phyloP scores from a whole-genome alignment of 2,888 invertebrate species.

The Ditylenchus weischeri region DNA sequence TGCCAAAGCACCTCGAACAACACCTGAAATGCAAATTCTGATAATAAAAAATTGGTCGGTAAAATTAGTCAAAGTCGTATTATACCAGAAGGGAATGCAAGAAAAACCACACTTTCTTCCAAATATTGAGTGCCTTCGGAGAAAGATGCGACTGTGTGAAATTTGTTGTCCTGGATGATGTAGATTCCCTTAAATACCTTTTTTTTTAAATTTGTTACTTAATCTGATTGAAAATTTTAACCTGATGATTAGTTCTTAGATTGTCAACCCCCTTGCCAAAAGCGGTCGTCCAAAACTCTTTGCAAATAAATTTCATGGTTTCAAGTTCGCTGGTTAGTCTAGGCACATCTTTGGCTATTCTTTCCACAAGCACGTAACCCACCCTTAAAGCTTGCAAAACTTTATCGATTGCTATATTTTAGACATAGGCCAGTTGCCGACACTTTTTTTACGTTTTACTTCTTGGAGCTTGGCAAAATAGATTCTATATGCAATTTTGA shows the following conservation, averaged over 20 bases:
- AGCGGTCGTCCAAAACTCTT: slow-evolving; percentile 95
- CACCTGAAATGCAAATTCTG: slow-evolving; percentile 3
- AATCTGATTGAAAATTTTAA: slow-evolving; percentile 29
- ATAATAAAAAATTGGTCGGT: slow-evolving; percentile 63
- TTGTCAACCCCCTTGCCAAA: slow-evolving; percentile 98
- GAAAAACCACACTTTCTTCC: slow-evolving; percentile 65
- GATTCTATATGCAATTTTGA: too few species aligned
- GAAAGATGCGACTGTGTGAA: slow-evolving; percentile 82
- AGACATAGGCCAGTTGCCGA: too few species aligned
- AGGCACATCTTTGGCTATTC: slow-evolving; percentile 80
- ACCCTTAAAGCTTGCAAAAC: slow-evolving; percentile 46
- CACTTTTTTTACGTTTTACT: too few species aligned
- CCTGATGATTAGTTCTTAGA: slow-evolving; percentile 84
- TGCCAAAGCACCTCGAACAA: slow-evolving; percentile 83
- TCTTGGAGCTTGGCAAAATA: too few species aligned
- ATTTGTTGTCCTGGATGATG: slow-evolving; percentile 91
- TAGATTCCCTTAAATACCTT: slow-evolving; percentile 75
- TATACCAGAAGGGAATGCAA: slow-evolving; percentile 83
- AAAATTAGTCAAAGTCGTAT: slow-evolving; percentile 85
- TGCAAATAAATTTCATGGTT: slow-evolving; percentile 96
- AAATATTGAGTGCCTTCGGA: slow-evolving; percentile 85
- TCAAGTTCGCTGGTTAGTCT: slow-evolving; percentile 95
- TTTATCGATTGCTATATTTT: too few species aligned
- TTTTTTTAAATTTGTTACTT: neutral
- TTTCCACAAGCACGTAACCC: slow-evolving; percentile 65